Evolutionary conservation across 2,888 invertebrate species (phyloP).

Genomic region (Mechanitis messenoides): DNA sequence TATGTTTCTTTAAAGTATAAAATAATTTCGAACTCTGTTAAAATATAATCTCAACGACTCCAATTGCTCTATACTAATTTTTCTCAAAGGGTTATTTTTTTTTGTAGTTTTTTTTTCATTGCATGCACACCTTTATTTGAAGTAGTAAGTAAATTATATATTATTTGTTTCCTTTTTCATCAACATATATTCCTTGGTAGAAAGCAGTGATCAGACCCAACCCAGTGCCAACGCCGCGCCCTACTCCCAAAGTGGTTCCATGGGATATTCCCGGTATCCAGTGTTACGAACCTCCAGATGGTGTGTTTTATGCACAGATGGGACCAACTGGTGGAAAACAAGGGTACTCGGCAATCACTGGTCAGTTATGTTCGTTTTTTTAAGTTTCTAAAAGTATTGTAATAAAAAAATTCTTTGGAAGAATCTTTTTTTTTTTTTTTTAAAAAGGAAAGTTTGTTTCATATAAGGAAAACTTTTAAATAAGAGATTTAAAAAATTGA

Average conservation of each 20-base stretch:
- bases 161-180: too few species aligned
- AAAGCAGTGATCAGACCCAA: constrained; percentile 47
- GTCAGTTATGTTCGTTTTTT: constrained; percentile 52
- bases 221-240: constrained; percentile 77
- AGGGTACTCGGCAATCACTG: constrained; percentile 92
- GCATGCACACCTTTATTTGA: constrained; percentile 3
- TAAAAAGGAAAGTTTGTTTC: too few species aligned
- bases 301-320: constrained; percentile 94
- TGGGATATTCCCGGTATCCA: constrained; percentile 94
- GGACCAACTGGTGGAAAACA: constrained; percentile 94
- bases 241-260: constrained; percentile 76
- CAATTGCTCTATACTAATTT: too few species aligned
- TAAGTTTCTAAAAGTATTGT: not conserved
- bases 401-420: too few species aligned
- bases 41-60: too few species aligned
- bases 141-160: not conserved
- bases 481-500: not conserved
- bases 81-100: too few species aligned
- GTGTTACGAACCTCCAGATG: constrained; percentile 93
- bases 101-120: not conserved
- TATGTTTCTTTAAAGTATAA: too few species aligned
- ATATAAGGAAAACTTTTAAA: constrained; percentile 3
- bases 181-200: constrained; percentile 25
- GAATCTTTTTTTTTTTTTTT: too few species aligned
- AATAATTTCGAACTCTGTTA: too few species aligned